Base-by-base conservation (phyloP, 2,888 invertebrate species). In the Byasa hedistus region DNA sequence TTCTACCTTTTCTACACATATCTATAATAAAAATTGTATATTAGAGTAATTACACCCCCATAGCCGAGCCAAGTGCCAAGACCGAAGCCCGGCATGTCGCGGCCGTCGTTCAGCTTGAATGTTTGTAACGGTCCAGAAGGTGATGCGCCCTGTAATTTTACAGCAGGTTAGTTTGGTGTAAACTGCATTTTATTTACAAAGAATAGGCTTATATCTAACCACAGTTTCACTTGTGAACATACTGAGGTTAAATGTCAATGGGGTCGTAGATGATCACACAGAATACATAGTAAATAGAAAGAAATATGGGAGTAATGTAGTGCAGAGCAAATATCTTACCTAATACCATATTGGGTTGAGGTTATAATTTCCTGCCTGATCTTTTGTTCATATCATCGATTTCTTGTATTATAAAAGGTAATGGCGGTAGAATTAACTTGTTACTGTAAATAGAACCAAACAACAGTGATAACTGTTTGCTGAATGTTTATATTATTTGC, bases 21-120 rank as follows among this genome's bases (percentile, higher is more conserved):
- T n/a, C n/a, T 48, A 48, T 1, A 4, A 36, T 36, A 5, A 7
- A n/a, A 48, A n/a, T 0, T n/a, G n/a, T 48, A 48, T 56, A 24
- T 27, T 57, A 19, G 54, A 69, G 75, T 82, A n/a, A 19, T 83
- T 77, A 94, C 94, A 75, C 84, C 77, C 64, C 68, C 64, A 8
- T 77, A 68, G 0, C 88, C 87, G 68, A 94, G 79, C 87, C 87
- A 95, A 0, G 95, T 95, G 1, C 95, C 95, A 19, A 95, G 77
- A 0, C 94, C 95, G 23, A 95, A 71, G 21, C 88, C 78, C 0
- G 95, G 95, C 77, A 95, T 93, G 60, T 87, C 79, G 4, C 77
- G 75, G 0, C 94, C 94, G 82, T 93, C 93, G 77, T 92, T 93
- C 52, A 95, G 83, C 69, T 88, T 89, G n/a, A 61, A 52, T 22